These are phyloP conservation scores for Atta colombica DNA, from an alignment of 1,140 invertebrate species.

Conservation along the genomic window DNA sequence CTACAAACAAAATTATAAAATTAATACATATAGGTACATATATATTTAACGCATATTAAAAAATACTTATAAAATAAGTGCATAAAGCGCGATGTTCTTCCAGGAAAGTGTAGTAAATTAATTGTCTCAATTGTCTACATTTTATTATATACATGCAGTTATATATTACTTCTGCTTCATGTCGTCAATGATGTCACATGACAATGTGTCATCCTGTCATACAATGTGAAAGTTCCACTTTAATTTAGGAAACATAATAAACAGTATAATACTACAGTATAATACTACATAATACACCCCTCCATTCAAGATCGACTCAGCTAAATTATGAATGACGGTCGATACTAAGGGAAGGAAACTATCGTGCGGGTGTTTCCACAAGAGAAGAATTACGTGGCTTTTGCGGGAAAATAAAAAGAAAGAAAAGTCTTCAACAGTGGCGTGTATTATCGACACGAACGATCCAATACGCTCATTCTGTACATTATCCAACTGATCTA, in stretches of 20 bases:
- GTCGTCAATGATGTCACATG: slow-evolving; percentile 6
- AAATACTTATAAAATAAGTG: background rate
- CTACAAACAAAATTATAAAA: background rate
- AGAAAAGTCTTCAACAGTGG: background rate
- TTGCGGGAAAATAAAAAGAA: slow-evolving; percentile 43
- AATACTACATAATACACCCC: slow-evolving; percentile 72
- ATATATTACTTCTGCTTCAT: background rate
- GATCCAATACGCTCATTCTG: slow-evolving; percentile 17
- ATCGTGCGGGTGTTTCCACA: slow-evolving; percentile 39
- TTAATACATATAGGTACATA: background rate
- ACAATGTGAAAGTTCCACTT: slow-evolving; percentile 69
- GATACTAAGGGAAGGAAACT: slow-evolving; percentile 74
- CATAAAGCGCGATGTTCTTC: background rate
- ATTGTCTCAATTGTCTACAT: background rate
- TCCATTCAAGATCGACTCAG: slow-evolving; percentile 83
- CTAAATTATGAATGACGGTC: slow-evolving; percentile 86
- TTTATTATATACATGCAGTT: background rate
- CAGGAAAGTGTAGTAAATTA: background rate
- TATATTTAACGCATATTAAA: background rate
- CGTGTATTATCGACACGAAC: slow-evolving; percentile 40
- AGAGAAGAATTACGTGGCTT: slow-evolving; percentile 61
- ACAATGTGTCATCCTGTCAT: background rate
- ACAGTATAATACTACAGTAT: slow-evolving; percentile 70
- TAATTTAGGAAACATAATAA: slow-evolving; percentile 73
- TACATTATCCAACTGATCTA: slow-evolving; percentile 52